Evolutionary conservation across 1,140 invertebrate species (phyloP).

Genomic region (Cyphomyrmex costatus): DNA sequence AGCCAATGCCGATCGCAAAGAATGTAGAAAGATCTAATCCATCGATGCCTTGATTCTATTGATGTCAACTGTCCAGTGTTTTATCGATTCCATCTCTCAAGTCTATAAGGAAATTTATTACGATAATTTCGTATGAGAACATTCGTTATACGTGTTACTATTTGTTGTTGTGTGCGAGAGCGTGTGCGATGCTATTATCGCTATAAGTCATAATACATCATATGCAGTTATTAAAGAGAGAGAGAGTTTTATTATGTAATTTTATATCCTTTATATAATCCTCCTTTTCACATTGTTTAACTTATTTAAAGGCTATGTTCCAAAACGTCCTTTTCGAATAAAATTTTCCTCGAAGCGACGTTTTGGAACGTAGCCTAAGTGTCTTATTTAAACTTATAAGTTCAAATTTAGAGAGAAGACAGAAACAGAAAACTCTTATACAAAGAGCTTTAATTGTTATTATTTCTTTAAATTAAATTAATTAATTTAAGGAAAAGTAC

Average conservation of each 20-base stretch:
- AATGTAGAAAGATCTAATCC: slow-evolving; percentile 83
- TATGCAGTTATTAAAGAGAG: slow-evolving; percentile 28
- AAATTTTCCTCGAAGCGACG: too few species aligned
- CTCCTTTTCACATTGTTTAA: not conserved
- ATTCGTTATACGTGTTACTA: slow-evolving; percentile 13
- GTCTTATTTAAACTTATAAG: too few species aligned
- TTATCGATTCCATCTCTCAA: not conserved
- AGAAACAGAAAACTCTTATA: not conserved
- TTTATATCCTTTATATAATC: not conserved
- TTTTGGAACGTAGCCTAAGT: too few species aligned
- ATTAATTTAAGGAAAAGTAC: too few species aligned
- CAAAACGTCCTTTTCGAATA: too few species aligned
- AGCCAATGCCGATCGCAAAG: slow-evolving; percentile 89
- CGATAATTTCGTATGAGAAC: slow-evolving; percentile 30
- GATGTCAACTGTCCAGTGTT: not conserved
- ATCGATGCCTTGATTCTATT: not conserved
- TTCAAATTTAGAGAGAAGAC: too few species aligned
- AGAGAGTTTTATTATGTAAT: not conserved
- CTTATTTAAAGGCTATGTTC: too few species aligned
- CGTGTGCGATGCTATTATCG: slow-evolving; percentile 12
- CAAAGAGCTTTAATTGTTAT: not conserved
- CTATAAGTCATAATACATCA: slow-evolving; percentile 32
- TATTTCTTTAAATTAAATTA: not conserved
- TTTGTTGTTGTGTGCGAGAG: slow-evolving; percentile 13
- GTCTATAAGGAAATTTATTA: not conserved